phyloP scores from a whole-genome alignment of 1,140 invertebrate genomes.

The Pantala flavescens region DNA sequence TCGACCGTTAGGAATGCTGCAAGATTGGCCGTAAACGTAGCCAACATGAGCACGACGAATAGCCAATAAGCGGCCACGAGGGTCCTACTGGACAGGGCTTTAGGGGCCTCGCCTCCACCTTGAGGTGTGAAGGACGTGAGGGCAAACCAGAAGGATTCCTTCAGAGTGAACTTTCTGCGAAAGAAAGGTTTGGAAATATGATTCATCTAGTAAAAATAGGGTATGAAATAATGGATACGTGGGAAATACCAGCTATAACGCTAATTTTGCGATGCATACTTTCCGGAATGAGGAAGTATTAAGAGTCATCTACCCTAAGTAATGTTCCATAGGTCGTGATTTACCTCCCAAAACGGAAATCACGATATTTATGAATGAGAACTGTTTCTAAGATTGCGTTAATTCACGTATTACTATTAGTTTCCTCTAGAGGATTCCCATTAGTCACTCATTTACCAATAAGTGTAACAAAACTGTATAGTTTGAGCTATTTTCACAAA shows the following conservation, averaged over 20 bases:
- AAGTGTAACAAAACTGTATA: too few species aligned
- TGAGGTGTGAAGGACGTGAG: constrained; percentile 85
- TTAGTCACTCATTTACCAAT: too few species aligned
- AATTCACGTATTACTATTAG: too few species aligned
- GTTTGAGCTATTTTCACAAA: too few species aligned
- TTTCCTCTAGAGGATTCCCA: too few species aligned
- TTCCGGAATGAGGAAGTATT: too few species aligned
- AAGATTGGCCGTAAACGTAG: constrained; percentile 93
- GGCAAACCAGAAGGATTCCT: constrained; percentile 90
- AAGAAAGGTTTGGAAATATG: constrained; percentile 13
- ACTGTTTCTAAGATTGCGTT: too few species aligned
- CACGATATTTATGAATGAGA: too few species aligned
- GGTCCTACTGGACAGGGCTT: constrained; percentile 69
- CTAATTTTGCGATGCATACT: neutral
- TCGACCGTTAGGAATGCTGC: constrained; percentile 94
- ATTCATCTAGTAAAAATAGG: neutral
- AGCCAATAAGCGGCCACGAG: constrained; percentile 87
- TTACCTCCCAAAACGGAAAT: too few species aligned
- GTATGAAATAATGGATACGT: too few species aligned
- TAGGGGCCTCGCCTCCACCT: constrained; percentile 77
- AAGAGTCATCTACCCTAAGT: too few species aligned
- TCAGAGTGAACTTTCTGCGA: constrained; percentile 69
- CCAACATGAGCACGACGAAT: constrained; percentile 84
- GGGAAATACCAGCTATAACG: neutral
- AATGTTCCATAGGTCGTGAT: too few species aligned